These are phyloP conservation scores for Amphiprion ocellaris DNA, from an alignment of 2,113 vertebrate genomes.

Conservation along the genomic window DNA sequence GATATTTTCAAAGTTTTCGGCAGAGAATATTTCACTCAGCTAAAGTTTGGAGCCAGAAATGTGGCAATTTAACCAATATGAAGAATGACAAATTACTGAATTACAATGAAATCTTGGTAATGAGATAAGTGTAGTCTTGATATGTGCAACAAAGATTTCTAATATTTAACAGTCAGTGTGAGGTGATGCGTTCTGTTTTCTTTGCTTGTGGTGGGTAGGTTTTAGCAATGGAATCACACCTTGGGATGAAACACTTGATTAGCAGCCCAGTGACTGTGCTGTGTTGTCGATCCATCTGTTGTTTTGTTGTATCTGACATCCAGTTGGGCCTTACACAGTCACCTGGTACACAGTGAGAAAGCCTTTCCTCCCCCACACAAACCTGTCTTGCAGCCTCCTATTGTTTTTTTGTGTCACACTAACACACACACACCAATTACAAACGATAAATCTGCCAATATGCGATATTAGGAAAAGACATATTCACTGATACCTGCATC, in stretches of 20 bases:
- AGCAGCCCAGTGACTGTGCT: constrained; percentile 25
- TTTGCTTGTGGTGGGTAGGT: background rate
- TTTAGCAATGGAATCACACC: constrained; percentile 27
- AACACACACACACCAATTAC: constrained; percentile 2
- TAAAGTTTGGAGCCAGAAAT: too few species aligned
- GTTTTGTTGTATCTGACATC: constrained; percentile 46
- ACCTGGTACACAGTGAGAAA: constrained; percentile 42
- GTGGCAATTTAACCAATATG: too few species aligned
- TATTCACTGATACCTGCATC: background rate
- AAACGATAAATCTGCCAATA: constrained; percentile 23
- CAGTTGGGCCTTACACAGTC: constrained; percentile 35
- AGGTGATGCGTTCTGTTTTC: background rate
- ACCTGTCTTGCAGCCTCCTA: constrained; percentile 25
- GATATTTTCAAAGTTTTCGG: too few species aligned
- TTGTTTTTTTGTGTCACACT: constrained; percentile 4
- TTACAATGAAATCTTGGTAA: too few species aligned
- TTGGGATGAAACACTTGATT: constrained; percentile 25
- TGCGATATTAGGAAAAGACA: background rate
- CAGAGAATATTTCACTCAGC: too few species aligned
- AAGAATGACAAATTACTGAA: too few species aligned
- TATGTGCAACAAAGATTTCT: too few species aligned
- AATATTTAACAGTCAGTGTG: background rate
- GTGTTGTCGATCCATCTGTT: constrained; percentile 61
- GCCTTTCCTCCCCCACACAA: constrained; percentile 18
- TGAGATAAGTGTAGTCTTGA: too few species aligned